phyloP scores from a whole-genome alignment of 2,888 invertebrate species.

The Melipona beecheii region DNA sequence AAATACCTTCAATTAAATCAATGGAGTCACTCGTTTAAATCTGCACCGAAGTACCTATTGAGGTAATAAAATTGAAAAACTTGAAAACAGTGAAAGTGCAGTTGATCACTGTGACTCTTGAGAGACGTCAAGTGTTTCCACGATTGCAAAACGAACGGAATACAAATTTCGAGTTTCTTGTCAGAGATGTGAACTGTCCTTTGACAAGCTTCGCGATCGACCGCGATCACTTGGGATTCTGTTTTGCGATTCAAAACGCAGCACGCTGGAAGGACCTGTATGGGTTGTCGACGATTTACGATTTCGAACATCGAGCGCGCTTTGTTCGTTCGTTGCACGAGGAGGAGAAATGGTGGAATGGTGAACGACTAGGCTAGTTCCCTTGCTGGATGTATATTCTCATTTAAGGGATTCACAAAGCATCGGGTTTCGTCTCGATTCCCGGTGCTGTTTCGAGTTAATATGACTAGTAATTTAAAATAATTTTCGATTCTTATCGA shows the following conservation, averaged over 20 bases:
- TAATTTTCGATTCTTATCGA: not conserved
- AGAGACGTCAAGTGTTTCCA: too few relatives aligned
- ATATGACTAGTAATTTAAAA: slow-evolving; percentile 1
- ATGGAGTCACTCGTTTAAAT: too few relatives aligned
- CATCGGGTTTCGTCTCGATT: slow-evolving; percentile 14
- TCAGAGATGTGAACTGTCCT: not conserved
- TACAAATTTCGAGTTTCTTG: not conserved
- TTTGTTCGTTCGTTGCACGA: not conserved
- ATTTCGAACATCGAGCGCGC: slow-evolving; percentile 29
- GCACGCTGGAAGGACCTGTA: slow-evolving; percentile 6
- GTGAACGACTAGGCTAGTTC: not conserved
- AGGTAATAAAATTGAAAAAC: too few relatives aligned
- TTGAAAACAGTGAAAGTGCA: too few relatives aligned
- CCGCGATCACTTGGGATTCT: slow-evolving; percentile 27
- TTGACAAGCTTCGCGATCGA: not conserved
- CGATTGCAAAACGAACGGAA: too few relatives aligned
- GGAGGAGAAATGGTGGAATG: not conserved
- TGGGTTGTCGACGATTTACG: slow-evolving; percentile 42
- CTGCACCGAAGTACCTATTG: too few relatives aligned
- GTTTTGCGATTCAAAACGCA: slow-evolving; percentile 49
- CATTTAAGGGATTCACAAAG: slow-evolving; percentile 29
- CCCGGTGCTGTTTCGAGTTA: not conserved
- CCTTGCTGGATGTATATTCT: slow-evolving; percentile 3
- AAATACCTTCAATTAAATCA: not conserved
- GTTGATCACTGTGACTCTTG: too few relatives aligned